Conservation (phyloP, 1,140 invertebrate genomes). For the Penaeus chinensis region DNA sequence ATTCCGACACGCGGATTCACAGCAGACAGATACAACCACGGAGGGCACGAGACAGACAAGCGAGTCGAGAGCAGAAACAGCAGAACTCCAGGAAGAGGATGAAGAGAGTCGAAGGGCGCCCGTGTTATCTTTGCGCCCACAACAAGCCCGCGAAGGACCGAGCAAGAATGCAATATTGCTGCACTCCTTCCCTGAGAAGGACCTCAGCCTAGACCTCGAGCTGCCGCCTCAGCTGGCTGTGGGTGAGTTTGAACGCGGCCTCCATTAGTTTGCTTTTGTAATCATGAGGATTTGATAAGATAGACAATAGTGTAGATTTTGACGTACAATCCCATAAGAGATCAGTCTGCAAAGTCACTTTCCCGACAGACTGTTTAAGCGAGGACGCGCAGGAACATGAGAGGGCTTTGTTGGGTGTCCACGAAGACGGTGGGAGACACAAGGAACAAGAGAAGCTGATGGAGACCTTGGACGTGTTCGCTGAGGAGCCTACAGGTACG, state of each 20-base stretch:
- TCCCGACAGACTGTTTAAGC: not conserved
- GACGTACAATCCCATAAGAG: too few relatives aligned
- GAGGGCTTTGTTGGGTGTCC: slow-evolving; percentile 15
- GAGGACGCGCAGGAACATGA: not conserved
- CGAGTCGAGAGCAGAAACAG: too few relatives aligned
- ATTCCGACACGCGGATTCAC: not conserved
- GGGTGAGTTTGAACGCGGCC: not conserved
- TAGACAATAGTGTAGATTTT: too few relatives aligned
- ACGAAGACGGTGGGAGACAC: not conserved
- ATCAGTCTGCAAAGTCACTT: not conserved
- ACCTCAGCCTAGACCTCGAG: slow-evolving; percentile 24
- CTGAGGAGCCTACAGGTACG: slow-evolving; percentile 20
- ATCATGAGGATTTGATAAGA: too few relatives aligned
- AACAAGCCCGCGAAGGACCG: not conserved
- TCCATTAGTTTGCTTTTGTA: too few relatives aligned
- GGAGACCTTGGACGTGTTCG: slow-evolving; percentile 9
- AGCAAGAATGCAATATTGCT: not conserved
- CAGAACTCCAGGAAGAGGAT: too few relatives aligned
- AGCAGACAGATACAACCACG: not conserved
- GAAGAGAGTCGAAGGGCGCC: too few relatives aligned
- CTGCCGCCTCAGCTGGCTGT: slow-evolving; percentile 4
- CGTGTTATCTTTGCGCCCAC: not conserved
- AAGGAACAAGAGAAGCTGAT: slow-evolving; percentile 7
- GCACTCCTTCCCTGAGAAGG: slow-evolving; percentile 12
- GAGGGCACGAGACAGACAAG: not conserved